Percentiles rank a stretch among this genome's conserved stretches.
Evolutionary conservation across 2,113 vertebrate species (phyloP).

Genomic region (Clinocottus analis): DNA sequence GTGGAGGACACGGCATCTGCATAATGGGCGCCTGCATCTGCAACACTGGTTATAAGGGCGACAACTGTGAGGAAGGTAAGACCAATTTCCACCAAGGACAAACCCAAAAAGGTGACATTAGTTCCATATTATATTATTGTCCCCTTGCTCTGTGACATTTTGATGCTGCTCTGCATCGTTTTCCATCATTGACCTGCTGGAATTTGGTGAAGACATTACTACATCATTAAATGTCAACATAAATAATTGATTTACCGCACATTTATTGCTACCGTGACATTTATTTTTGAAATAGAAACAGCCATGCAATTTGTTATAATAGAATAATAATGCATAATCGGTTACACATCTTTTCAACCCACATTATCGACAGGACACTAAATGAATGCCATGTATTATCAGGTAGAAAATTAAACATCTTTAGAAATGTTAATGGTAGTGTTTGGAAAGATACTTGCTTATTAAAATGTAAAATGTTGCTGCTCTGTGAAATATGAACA

Average conservation of each 20-base stretch:
- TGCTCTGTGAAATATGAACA: neutral
- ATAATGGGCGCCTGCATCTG: constrained; percentile 95
- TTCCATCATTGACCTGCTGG: neutral
- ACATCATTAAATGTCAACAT: constrained; percentile 7
- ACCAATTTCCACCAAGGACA: neutral
- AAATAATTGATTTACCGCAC: neutral
- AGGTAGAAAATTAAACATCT: neutral
- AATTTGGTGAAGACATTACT: neutral
- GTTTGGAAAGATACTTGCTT: too few species aligned
- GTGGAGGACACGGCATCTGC: constrained; percentile 95
- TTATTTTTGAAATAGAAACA: constrained; percentile 11
- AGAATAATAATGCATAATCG: constrained; percentile 6
- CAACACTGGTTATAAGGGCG: constrained; percentile 96
- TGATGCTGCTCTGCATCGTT: neutral
- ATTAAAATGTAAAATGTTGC: neutral
- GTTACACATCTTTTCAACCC: neutral
- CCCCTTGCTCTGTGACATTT: neutral
- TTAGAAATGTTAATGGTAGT: neutral
- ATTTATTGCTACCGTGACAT: neutral
- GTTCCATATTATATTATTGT: neutral
- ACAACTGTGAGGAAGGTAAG: constrained; percentile 98
- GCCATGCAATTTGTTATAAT: neutral
- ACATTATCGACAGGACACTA: neutral
- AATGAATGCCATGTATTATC: neutral
- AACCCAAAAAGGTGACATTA: neutral